These are phyloP conservation scores for Microtus pennsylvanicus DNA, from an alignment of 2,113 vertebrate genomes.

Conservation along the genomic window DNA sequence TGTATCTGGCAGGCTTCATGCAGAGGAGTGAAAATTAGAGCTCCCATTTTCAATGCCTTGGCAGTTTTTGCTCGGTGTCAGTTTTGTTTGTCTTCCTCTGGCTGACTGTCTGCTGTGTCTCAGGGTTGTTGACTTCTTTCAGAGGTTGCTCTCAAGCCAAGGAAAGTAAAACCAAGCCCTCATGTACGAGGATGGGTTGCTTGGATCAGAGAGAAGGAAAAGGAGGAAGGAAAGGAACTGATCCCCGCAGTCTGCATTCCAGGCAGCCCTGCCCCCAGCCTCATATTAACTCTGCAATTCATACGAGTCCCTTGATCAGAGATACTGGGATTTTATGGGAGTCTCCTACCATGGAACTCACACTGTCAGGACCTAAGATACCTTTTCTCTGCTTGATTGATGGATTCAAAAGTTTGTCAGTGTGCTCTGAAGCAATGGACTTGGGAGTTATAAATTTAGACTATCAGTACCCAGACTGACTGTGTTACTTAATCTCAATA, in stretches of 20 bases:
- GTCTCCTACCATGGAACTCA: background rate
- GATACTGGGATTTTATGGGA: too few relatives aligned
- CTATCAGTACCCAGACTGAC: background rate
- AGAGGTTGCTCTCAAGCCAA: constrained; percentile 46
- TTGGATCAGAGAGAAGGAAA: background rate
- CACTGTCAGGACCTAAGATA: fast-evolving
- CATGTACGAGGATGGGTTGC: background rate
- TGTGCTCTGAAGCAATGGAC: too few relatives aligned
- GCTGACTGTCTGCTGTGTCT: constrained; percentile 60
- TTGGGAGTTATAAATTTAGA: background rate
- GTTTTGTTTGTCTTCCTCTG: constrained; percentile 75
- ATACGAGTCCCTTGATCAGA: background rate
- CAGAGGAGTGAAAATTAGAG: constrained; percentile 54
- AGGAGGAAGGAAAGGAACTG: background rate
- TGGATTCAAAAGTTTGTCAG: background rate
- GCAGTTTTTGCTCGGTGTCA: constrained; percentile 69
- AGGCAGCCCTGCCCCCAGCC: fast-evolving
- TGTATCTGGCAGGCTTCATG: constrained; percentile 70
- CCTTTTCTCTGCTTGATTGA: background rate
- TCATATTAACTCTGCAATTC: background rate
- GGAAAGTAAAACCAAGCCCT: constrained; percentile 62
- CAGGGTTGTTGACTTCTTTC: constrained; percentile 56
- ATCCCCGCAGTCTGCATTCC: background rate
- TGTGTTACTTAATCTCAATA: background rate
- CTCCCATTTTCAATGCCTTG: constrained; percentile 71